Percentiles rank a stretch among this genome's conserved stretches.
phyloP scores from a whole-genome alignment of 2,888 invertebrate species.

The Drosophila pseudotakahashii region DNA sequence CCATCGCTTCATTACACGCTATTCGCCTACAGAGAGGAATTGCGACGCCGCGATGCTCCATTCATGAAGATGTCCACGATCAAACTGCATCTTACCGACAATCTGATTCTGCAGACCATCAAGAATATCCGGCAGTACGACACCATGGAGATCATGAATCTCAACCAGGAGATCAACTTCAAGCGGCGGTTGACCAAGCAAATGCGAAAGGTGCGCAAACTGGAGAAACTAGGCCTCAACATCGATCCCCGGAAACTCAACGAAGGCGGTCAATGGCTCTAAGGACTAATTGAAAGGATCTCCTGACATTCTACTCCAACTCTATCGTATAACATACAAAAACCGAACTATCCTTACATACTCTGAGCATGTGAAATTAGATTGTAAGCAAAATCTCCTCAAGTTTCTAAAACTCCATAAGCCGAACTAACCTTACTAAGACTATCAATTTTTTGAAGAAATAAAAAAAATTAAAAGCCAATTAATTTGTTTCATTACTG shows the following conservation, averaged over 20 bases:
- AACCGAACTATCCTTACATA: constrained; percentile 50
- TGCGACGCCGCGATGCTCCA: constrained; percentile 63
- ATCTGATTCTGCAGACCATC: constrained; percentile 69
- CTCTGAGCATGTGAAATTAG: constrained; percentile 67
- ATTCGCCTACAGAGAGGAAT: constrained; percentile 67
- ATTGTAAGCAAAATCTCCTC: constrained; percentile 39
- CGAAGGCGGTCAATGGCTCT: constrained; percentile 48
- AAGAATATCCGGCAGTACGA: constrained; percentile 67
- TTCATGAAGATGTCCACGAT: constrained; percentile 74
- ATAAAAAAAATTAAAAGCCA: background rate
- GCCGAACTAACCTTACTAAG: constrained; percentile 17
- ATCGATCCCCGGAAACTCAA: constrained; percentile 67
- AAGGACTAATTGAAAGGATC: constrained; percentile 7
- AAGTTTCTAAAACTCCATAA: constrained; percentile 65
- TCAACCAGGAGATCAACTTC: constrained; percentile 68
- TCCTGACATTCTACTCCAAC: background rate
- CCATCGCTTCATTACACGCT: constrained; percentile 67
- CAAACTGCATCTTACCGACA: constrained; percentile 68
- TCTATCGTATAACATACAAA: constrained; percentile 1
- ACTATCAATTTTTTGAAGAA: constrained; percentile 19
- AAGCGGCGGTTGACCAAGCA: constrained; percentile 64
- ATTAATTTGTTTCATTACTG: background rate
- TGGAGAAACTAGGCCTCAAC: constrained; percentile 63
- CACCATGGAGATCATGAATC: constrained; percentile 68
- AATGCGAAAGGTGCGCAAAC: constrained; percentile 64